phyloP scores from a whole-genome alignment of 2,888 invertebrate genomes.

The Scaptomyza caliginosa region DNA sequence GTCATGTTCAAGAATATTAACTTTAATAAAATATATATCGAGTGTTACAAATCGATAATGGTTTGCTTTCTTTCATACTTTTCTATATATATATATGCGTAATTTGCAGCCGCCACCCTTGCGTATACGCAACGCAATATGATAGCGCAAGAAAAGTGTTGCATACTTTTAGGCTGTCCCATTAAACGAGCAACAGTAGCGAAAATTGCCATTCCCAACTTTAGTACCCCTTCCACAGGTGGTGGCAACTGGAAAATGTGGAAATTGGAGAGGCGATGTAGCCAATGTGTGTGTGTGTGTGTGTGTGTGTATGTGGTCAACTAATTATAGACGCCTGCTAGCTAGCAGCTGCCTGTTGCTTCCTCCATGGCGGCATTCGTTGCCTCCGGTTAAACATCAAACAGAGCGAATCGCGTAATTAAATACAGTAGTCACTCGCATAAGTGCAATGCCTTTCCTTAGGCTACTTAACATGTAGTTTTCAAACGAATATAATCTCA shows the following conservation, averaged over 20 bases:
- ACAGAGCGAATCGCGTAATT: slow-evolving; percentile 14
- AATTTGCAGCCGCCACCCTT: not conserved
- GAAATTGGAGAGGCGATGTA: slow-evolving; percentile 31
- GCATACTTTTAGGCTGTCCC: slow-evolving; percentile 21
- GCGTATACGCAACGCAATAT: slow-evolving; percentile 26
- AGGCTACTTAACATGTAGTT: too few species aligned
- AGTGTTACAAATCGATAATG: slow-evolving; percentile 23
- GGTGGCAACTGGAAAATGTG: slow-evolving; percentile 22
- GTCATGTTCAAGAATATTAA: slow-evolving; percentile 51
- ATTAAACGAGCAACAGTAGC: slow-evolving; percentile 1
- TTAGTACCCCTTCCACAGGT: not conserved
- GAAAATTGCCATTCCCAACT: not conserved
- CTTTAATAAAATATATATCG: slow-evolving; percentile 41
- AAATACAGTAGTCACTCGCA: slow-evolving; percentile 2
- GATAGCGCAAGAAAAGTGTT: slow-evolving; percentile 2
- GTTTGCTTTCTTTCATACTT: not conserved
- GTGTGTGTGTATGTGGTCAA: slow-evolving; percentile 1
- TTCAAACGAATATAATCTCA: too few species aligned
- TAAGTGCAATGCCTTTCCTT: too few species aligned
- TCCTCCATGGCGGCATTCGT: not conserved
- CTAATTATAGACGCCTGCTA: slow-evolving; percentile 37
- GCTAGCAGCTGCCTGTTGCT: slow-evolving; percentile 1
- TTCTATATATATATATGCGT: not conserved
- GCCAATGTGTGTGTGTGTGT: not conserved
- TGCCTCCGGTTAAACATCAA: not conserved